Percentiles rank a stretch among this genome's conserved stretches.
Conservation (phyloP, 2,888 invertebrate genomes). For the Ormyrus thymus region DNA sequence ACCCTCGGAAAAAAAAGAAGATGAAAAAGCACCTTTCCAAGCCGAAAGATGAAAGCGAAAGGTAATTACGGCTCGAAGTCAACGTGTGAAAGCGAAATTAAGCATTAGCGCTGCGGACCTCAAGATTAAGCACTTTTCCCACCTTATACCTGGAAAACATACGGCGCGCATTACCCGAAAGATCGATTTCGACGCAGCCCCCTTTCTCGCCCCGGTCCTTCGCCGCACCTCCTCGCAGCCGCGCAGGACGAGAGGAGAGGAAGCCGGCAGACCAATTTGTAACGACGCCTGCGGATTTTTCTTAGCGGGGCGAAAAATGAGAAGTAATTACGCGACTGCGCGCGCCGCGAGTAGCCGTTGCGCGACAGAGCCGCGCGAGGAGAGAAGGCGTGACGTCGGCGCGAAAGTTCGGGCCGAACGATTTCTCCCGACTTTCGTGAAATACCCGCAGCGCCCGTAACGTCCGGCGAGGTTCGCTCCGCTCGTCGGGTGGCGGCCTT, state of each 20-base stretch:
- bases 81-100: conserved; percentile 48
- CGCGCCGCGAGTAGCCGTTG: neutral
- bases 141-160: conserved; percentile 22
- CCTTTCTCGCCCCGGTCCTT: conserved; percentile 20
- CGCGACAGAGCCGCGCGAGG: neutral
- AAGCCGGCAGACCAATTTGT: conserved; percentile 37
- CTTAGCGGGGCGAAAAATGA: no score
- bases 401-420: conserved; percentile 26
- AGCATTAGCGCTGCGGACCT: conserved; percentile 15
- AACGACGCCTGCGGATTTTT: conserved; percentile 1
- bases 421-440: conserved; percentile 21
- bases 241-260: neutral
- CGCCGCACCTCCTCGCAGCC: no score
- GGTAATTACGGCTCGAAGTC: conserved; percentile 38
- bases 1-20: neutral
- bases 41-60: conserved; percentile 13
- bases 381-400: neutral
- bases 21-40: conserved; percentile 5
- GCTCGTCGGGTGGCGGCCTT: conserved; percentile 50
- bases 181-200: conserved; percentile 48
- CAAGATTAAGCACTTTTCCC: conserved; percentile 41
- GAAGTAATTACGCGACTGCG: no score
- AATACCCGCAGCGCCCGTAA: neutral
- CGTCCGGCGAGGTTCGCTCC: neutral
- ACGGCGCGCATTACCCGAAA: conserved; percentile 33